Conservation (phyloP, 2,113 vertebrate species). For the Cisticola juncidis region DNA sequence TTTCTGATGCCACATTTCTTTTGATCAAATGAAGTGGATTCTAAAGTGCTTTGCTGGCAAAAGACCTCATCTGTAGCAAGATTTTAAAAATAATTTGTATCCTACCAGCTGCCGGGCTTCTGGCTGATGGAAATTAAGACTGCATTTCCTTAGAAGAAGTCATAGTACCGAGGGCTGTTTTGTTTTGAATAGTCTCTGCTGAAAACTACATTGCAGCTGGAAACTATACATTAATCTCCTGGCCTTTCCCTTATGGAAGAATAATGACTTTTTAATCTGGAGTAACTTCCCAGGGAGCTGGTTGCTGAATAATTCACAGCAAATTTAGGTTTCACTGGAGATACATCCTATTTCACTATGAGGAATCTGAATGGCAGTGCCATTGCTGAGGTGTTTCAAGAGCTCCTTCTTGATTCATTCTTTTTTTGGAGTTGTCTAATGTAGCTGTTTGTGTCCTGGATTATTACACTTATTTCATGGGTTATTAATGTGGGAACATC, state of each 20-base stretch:
- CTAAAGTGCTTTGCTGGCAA: slow-evolving; percentile 23
- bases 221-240: background rate
- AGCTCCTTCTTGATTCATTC: background rate
- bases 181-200: background rate
- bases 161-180: background rate
- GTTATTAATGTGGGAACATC: background rate
- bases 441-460: background rate
- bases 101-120: background rate
- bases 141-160: background rate
- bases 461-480: background rate
- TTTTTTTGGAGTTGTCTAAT: background rate
- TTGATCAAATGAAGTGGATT: background rate
- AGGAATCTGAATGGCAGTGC: background rate
- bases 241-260: background rate
- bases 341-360: accelerated
- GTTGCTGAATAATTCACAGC: background rate
- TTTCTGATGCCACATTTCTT: background rate
- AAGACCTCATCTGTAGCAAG: background rate
- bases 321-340: background rate
- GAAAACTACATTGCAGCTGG: background rate
- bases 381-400: background rate
- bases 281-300: background rate
- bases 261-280: background rate
- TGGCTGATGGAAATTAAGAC: background rate
- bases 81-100: background rate